Evolutionary conservation across 2,113 vertebrate species (phyloP).

Genomic region (Alligator sinensis): DNA sequence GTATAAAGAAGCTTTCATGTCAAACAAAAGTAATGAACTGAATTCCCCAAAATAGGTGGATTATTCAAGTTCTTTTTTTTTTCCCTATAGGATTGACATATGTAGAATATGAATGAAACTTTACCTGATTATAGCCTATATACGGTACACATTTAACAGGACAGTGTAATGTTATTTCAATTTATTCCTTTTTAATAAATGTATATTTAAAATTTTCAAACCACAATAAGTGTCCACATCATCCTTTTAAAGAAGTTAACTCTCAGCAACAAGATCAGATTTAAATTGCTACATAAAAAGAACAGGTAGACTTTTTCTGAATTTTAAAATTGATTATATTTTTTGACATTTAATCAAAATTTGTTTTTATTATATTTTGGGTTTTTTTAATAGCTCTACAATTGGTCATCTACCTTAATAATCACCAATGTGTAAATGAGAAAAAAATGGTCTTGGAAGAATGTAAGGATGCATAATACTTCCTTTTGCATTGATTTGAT

Average conservation of each 20-base stretch:
- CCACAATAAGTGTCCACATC: not conserved
- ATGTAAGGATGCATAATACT: not conserved
- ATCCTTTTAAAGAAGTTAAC: not conserved
- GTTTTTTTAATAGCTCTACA: not conserved
- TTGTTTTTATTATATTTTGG: not conserved
- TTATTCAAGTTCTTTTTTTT: not conserved
- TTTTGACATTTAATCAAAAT: not conserved
- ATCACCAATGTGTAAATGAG: not conserved
- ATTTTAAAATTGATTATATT: not conserved
- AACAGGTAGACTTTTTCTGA: not conserved
- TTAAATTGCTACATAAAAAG: not conserved
- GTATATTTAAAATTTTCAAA: not conserved
- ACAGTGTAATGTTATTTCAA: not conserved
- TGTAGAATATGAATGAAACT: not conserved
- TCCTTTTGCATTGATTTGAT: not conserved
- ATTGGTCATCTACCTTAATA: not conserved
- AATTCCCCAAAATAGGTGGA: not conserved
- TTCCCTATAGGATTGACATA: not conserved
- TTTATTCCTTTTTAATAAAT: not conserved
- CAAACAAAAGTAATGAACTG: not conserved
- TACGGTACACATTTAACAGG: not conserved
- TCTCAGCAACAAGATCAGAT: accelerated
- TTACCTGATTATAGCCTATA: not conserved
- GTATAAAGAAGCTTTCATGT: not conserved
- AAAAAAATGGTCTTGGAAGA: not conserved